These are phyloP conservation scores for Scopus umbretta DNA, from an alignment of 2,113 vertebrate species.

Conservation along the genomic window DNA sequence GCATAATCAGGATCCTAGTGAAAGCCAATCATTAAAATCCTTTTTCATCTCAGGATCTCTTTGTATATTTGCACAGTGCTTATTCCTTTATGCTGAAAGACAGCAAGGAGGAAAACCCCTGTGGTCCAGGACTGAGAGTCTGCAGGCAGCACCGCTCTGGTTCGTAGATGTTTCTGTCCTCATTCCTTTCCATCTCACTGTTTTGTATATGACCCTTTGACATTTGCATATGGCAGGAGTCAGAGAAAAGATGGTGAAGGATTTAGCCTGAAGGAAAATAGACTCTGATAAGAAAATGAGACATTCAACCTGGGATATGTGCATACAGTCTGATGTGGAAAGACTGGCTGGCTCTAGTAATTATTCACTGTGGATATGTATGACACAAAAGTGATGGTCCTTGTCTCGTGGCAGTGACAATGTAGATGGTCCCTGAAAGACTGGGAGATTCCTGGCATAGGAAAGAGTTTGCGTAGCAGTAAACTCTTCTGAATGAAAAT, in stretches of 20 bases:
- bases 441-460: not conserved
- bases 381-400: not conserved
- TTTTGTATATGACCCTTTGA: not conserved
- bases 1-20: not conserved
- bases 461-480: not conserved
- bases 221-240: not conserved
- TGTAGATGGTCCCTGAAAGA: not conserved
- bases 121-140: not conserved
- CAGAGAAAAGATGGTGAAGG: not conserved
- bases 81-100: not conserved
- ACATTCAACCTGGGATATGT: not conserved
- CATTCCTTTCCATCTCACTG: not conserved
- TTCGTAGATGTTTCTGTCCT: not conserved
- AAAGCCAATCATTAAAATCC: not conserved
- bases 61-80: not conserved
- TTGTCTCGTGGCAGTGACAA: not conserved
- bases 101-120: not conserved
- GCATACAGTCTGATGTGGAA: not conserved
- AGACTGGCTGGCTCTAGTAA: not conserved
- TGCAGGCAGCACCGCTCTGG: not conserved
- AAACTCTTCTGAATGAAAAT: not conserved
- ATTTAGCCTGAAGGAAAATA: conserved; percentile 24
- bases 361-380: not conserved
- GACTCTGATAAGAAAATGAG: not conserved
- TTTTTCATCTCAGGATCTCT: not conserved